Base-by-base conservation (phyloP, 1,140 invertebrate species). In the Conus betulinus region DNA sequence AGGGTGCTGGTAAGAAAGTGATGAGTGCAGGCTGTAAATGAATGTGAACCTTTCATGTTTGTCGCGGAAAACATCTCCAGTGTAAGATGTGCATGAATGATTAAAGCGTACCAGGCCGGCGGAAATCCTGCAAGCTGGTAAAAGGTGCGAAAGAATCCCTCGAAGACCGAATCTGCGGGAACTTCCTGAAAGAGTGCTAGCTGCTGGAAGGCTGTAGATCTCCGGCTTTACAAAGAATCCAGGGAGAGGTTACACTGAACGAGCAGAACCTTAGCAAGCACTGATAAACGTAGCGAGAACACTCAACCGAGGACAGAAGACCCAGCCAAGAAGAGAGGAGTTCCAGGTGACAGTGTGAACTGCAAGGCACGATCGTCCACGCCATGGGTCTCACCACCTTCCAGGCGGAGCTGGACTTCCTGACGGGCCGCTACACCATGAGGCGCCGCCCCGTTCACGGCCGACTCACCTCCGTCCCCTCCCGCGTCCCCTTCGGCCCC, bases 381-480 rank as follows among this genome's bases (percentile, higher is more conserved):
- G 39, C 6, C 71, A 87, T 87, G 85, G 85, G 51, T n/a, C 71
- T 79, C 71, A 53, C 76, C 23, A 53, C 39, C 20, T 53, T 87
- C n/a, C 57, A 79, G n/a, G 71, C 53, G 85, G 85, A 87, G 74
- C 85, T 87, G 39, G 85, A 87, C 52, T 87, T 78, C n/a, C 52
- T 87, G 51, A 87, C 85, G 51, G 85, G 85, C 39, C 85, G 85
- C 71, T 87, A 87, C 85, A 27, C 74, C 85, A 55, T 79, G 71
- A 39, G 74, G 67, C 57, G 74, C 3, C 85, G 85, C 10, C 85
- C 85, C 71, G 27, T 27, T 2, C 85, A 79, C 74, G 74, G 71
- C 20, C 85, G 74, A 17, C 51, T 87, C 23, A 55, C 51, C 71
- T 53, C 71, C 52, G 79, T 51, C 51, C 51, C 63, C 57, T 63